Conservation (phyloP, 2,797 vertebrate species). For the Halcyon chelicuti region DNA sequence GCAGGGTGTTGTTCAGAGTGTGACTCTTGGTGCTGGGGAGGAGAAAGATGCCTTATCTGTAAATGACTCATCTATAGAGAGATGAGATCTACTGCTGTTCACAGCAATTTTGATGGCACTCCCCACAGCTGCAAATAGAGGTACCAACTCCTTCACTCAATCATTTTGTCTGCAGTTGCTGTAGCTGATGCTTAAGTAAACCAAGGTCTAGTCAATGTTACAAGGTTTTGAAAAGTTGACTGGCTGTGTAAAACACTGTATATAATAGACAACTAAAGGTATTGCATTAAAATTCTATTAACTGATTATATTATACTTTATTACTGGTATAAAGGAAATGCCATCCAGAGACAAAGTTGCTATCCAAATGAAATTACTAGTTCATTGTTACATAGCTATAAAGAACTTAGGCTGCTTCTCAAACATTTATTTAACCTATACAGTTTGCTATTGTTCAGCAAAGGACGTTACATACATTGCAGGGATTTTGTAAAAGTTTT, state of each 20-base stretch:
- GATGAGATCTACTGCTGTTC: background rate
- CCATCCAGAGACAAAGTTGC: fast-evolving
- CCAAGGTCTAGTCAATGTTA: background rate
- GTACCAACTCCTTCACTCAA: fast-evolving
- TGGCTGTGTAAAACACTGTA: background rate
- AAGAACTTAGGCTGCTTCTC: background rate
- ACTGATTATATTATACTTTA: background rate
- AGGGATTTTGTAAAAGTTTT: background rate
- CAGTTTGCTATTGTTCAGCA: background rate
- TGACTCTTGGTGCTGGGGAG: background rate
- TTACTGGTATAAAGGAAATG: background rate
- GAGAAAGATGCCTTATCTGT: background rate
- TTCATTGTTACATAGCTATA: background rate
- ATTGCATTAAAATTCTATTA: background rate
- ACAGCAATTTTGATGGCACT: background rate
- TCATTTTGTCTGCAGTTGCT: fast-evolving
- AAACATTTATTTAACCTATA: background rate
- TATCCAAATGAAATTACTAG: background rate
- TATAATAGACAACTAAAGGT: background rate
- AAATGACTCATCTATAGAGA: background rate
- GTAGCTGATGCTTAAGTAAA: background rate
- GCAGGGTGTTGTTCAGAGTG: background rate
- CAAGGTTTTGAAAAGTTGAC: background rate
- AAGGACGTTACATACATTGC: background rate
- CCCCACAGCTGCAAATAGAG: background rate